These are phyloP conservation scores for Drosophila lacicola DNA, from an alignment of 2,888 invertebrate genomes.

Conservation along the genomic window DNA sequence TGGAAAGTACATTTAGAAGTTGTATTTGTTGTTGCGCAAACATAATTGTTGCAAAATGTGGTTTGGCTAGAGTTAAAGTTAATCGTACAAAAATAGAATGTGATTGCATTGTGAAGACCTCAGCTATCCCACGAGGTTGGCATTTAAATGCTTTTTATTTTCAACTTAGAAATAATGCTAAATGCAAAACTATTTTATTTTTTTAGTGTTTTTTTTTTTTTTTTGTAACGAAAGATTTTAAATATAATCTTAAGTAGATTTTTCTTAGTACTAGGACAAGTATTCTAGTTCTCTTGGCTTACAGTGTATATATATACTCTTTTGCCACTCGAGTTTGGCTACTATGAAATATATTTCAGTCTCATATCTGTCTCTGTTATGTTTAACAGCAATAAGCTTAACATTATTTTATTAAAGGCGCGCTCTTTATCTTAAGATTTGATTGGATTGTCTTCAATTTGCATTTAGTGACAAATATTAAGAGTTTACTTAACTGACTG, in stretches of 20 bases:
- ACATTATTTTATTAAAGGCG: too few species aligned
- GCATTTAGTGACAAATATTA: too few species aligned
- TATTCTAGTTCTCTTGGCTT: neutral
- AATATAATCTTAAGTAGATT: neutral
- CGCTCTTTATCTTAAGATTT: too few species aligned
- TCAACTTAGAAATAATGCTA: neutral
- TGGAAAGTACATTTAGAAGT: conserved; percentile 75
- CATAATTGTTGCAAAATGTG: conserved; percentile 73
- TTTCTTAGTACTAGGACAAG: neutral
- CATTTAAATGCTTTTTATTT: conserved; percentile 21
- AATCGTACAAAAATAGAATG: conserved; percentile 42
- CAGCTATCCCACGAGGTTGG: conserved; percentile 19
- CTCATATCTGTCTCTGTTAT: too few species aligned
- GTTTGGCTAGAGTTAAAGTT: conserved; percentile 45
- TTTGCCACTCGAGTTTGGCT: too few species aligned
- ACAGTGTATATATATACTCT: neutral
- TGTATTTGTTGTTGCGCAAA: conserved; percentile 47
- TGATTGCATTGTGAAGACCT: conserved; percentile 48
- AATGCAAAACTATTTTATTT: neutral
- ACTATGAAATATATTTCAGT: too few species aligned
- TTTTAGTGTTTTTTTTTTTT: neutral
- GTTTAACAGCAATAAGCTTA: neutral
- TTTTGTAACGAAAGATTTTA: too few species aligned
- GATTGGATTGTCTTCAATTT: too few species aligned
- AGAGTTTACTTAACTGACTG: too few species aligned